Evolutionary conservation across 2,888 invertebrate species (phyloP), one percentile per base, ranked within the genome.

Genomic region (Eucriotettix oculatus): DNA sequence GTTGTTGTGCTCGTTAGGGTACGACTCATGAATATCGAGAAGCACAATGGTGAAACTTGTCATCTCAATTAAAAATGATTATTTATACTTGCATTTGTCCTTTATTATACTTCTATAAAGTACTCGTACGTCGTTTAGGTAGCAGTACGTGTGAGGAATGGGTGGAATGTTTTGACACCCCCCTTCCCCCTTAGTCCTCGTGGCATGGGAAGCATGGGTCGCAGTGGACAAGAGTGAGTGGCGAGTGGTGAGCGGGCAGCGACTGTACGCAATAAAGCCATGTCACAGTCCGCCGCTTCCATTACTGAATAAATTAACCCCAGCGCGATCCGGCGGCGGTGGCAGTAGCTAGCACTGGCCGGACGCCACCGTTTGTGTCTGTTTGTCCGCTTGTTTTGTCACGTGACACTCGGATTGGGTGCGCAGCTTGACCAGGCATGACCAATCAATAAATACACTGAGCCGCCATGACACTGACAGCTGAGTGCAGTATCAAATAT

Each of bases 291-390:
- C 57, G 61, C 52, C 63, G 62, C 63, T 61, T 62, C 60, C 60
- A 62, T 62, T 62, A 55, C 62, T 63, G 62, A 60, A 63, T 63
- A 63, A 63, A 63, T 63, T 62, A 63, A 61, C 63, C 59, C 59
- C 58, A 57, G 52, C 52, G 53, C 54, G 42, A 52, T 43, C 53
- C 59, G 52, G 53, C 58, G 58, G 44, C 60, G 54, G 40, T 10
- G 14, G 16, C 56, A 56, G 42, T 40, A 55, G 55, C 42, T 54
- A 16, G 52, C 43, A 54, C 58, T 58, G 29, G 29, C 29, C 29
- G 29, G 29, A 29, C 48, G 48, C 48, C 48, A n/a, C 59, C 43
- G 52, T 52, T 57, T 7, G 56, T 56, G 52, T 53, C 57, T 57
- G 57, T 57, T 52, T 52, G 56, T 17, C 43, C 52, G 60, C 57